These are phyloP conservation scores for Phalera bucephala DNA, from an alignment of 2,888 invertebrate species.

Conservation along the genomic window DNA sequence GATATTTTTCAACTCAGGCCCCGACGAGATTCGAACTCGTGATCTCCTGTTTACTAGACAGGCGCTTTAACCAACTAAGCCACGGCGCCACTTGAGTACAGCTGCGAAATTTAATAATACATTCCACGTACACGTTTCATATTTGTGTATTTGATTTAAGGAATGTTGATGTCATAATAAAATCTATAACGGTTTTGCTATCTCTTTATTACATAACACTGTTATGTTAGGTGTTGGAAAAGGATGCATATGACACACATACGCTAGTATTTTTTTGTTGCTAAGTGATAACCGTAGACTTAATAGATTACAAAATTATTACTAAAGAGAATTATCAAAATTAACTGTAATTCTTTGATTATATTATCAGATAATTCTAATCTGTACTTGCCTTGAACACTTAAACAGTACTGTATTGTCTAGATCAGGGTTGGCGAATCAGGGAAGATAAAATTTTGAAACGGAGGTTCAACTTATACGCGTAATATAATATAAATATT, in stretches of 20 bases:
- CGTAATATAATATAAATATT: no score
- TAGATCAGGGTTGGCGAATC: conserved; percentile 15
- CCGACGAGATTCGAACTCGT: conserved; percentile 79
- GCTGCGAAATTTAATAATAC: conserved; percentile 20
- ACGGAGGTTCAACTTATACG: no score
- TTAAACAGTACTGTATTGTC: conserved; percentile 9
- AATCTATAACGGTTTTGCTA: not conserved
- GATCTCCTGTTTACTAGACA: conserved; percentile 82
- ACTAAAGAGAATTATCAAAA: not conserved
- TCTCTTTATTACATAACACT: conserved; percentile 9
- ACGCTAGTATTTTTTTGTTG: conserved; percentile 9
- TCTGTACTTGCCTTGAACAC: conserved; percentile 16
- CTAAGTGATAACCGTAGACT: conserved; percentile 10
- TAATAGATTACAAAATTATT: conserved; percentile 1
- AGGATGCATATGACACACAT: conserved; percentile 4
- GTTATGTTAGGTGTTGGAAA: conserved; percentile 3
- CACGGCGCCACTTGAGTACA: conserved; percentile 56
- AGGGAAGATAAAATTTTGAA: no score
- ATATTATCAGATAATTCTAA: conserved; percentile 18
- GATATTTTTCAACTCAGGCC: conserved; percentile 45
- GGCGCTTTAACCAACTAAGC: conserved; percentile 81
- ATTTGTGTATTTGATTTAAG: not conserved
- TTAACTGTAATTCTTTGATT: conserved; percentile 8
- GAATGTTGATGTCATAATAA: not conserved
- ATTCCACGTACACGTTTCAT: conserved; percentile 8